phyloP scores from a whole-genome alignment of 2,888 invertebrate species.

The Amorpha juglandis region DNA sequence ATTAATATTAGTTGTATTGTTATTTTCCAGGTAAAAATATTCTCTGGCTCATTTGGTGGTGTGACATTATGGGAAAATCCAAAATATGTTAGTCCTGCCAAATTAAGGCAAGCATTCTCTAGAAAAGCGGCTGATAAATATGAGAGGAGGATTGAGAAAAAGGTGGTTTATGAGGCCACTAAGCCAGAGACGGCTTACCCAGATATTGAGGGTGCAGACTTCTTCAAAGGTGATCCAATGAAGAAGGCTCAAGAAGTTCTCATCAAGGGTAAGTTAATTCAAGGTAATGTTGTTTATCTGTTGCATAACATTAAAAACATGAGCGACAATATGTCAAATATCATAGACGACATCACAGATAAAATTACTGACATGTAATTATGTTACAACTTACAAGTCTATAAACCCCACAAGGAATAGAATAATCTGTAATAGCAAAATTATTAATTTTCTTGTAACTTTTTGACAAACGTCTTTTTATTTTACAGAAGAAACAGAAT shows the following conservation, averaged over 20 bases:
- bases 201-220: constrained; percentile 88
- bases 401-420: no score
- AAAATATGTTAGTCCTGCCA: constrained; percentile 94
- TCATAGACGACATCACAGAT: no score
- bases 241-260: constrained; percentile 83
- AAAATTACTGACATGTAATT: no score
- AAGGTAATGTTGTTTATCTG: no score
- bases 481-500: constrained; percentile 66
- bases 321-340: no score
- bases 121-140: constrained; percentile 90
- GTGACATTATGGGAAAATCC: constrained; percentile 97
- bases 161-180: constrained; percentile 88
- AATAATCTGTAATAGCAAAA: no score
- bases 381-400: no score
- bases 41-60: constrained; percentile 97
- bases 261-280: constrained; percentile 63
- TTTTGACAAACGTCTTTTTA: constrained; percentile 36
- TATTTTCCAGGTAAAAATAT: constrained; percentile 91
- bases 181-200: constrained; percentile 90
- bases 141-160: constrained; percentile 91
- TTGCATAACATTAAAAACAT: no score
- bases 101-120: constrained; percentile 89
- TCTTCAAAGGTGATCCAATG: constrained; percentile 88
- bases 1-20: neutral
- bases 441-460: no score